Base-by-base conservation (phyloP, 2,113 vertebrate genomes). In the Isichthys henryi region DNA sequence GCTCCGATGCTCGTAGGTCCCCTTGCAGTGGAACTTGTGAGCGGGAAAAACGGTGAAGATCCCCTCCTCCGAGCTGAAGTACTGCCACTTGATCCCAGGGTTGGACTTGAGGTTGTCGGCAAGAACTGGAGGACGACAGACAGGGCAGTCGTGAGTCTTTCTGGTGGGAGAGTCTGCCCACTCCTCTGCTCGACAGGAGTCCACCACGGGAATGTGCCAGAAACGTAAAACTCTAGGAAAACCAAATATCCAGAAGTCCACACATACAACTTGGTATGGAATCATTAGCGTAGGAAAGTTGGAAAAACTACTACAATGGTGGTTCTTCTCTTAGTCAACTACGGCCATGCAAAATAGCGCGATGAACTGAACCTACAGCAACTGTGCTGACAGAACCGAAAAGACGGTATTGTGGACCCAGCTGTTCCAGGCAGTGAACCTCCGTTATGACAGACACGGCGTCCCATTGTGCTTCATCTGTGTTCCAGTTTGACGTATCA, bases 31-130 rank as follows among this genome's bases (percentile, higher is more conserved):
- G 94, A 99, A 99, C 94, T 99, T 99, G 95, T 99, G 98, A 15
- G 98, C 98, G 5, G 98, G 98, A 91, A 99, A 99, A 83, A 99
- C 97, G 0, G 98, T 99, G 93, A 99, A 99, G 93, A 99, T 99
- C 45, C 98, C 98, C 95, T 99, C 98, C 95, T 99, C 98, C 0
- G 98, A 99, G 95, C 98, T 99, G 96, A 99, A 99, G 94, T 99
- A 99, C 89, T 99, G 98, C 98, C 98, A 99, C 91, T 99, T 99
- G 91, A 99, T 99, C 1, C 98, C 98, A 0, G 98, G 98, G 95
- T 99, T 99, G 19, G 98, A 99, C 94, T 99, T 99, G 93, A 99
- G 96, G 95, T 99, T 99, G 94, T 99, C 98, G 87, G 98, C 98
- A 91, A 99, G 95, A 90, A 99, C 98, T 99, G 93, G 0, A 90